Evolutionary conservation across 2,888 invertebrate genomes (phyloP), one percentile per base, ranked within the genome.

Genomic region (Acrocera orbiculus): DNA sequence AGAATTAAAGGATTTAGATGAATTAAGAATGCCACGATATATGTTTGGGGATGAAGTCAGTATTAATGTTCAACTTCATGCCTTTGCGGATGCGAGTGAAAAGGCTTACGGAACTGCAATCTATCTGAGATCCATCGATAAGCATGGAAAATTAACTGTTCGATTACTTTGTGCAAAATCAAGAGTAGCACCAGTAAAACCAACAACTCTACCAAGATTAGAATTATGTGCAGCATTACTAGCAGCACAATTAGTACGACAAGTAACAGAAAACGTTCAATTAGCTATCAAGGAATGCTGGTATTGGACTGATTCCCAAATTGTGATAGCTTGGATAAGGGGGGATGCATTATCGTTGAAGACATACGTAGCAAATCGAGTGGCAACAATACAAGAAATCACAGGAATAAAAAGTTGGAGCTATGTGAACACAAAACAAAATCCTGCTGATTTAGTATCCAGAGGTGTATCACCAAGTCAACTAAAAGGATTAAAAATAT

Each of bases 171-270:
- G 32, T 23, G 22, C 36, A 1, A 41, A 41, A 29, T 38, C 39
- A 4, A 32, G 25, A 16, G 37, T 41, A 5, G 37, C 39, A 7
- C 41, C 39, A 13, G n/a, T 27, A 2, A 47, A 46, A 24, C 23
- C 31, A 10, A 35, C 40, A 5, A 40, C 45, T 1, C 35, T 48
- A 15, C 44, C 45, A 6, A 34, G 46, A 7, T 30, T 48, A 5
- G 44, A 46, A 17, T 32, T 49, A 11, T 35, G 40, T 5, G 36
- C 33, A 20, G 39, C 42, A 15, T 27, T 30, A 20, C 4, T 34
- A 10, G 34, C 34, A n/a, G 28, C 31, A 1, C 14, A 37, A 3
- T 16, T 37, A 1, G n/a, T 15, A 4, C 9, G 14, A 3, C 15
- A 17, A 34, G 15, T 37, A 4, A 22, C n/a, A 14, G 7, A 16